Percentiles rank a stretch among this genome's conserved stretches.
Conservation (phyloP, 2,113 vertebrate genomes). For the Melanostigma gelatinosum region DNA sequence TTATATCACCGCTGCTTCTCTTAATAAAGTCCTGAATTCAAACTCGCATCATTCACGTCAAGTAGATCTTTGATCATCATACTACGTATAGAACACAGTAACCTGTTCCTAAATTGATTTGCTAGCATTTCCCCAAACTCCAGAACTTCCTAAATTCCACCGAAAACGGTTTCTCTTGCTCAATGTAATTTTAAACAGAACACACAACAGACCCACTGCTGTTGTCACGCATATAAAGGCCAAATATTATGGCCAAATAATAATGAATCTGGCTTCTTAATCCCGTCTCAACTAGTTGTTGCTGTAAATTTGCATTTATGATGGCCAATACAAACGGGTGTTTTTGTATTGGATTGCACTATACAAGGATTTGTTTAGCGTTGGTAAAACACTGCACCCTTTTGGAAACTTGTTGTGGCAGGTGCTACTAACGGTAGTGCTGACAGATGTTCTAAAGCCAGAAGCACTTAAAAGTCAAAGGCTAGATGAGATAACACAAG, state of each 20-base stretch:
- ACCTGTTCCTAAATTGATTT: slow-evolving; percentile 1
- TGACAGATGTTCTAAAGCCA: background rate
- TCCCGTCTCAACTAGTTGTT: background rate
- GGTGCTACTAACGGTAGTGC: background rate
- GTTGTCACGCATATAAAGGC: too few relatives aligned
- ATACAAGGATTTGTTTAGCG: too few relatives aligned
- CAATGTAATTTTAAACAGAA: too few relatives aligned
- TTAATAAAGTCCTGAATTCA: background rate
- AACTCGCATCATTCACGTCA: background rate
- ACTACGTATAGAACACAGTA: background rate
- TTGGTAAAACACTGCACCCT: background rate
- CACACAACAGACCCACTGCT: too few relatives aligned
- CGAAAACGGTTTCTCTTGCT: too few relatives aligned
- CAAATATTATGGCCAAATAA: too few relatives aligned
- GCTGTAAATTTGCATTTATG: background rate
- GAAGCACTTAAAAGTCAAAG: background rate
- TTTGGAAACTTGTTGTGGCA: background rate
- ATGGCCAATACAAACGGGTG: background rate
- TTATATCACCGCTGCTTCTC: background rate
- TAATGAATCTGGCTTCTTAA: background rate
- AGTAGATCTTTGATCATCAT: background rate
- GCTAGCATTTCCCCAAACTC: background rate
- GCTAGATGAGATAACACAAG: background rate
- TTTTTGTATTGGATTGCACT: background rate
- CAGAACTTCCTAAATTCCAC: too few relatives aligned